A percentile compares a stretch with the other conserved stretches of the same genome.
These are phyloP conservation scores for Lethenteron camtschaticum DNA, from an alignment of 2,113 vertebrate genomes.

Conservation along the genomic window DNA sequence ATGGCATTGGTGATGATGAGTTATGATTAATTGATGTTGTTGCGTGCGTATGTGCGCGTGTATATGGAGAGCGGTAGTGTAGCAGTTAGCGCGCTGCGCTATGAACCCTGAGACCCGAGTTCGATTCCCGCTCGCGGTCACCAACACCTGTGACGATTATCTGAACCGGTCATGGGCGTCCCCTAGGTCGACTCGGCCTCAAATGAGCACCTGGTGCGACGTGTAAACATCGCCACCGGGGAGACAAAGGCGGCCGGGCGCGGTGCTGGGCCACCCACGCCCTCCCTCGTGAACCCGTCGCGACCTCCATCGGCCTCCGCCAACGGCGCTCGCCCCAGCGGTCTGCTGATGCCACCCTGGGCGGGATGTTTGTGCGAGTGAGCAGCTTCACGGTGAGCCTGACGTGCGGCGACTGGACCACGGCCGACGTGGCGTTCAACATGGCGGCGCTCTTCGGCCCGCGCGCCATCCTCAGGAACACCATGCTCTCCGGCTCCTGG, in stretches of 20 bases:
- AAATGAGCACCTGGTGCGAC: constrained; percentile 13
- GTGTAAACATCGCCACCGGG: neutral
- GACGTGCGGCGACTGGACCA: constrained; percentile 52
- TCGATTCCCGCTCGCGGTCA: no score
- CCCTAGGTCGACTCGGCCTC: no score
- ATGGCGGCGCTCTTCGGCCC: constrained; percentile 65
- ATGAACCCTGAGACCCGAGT: no score
- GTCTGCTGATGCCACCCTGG: neutral
- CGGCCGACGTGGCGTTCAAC: constrained; percentile 65
- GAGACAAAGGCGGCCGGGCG: neutral
- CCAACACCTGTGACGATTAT: no score
- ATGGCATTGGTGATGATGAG: no score
- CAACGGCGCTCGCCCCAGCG: neutral
- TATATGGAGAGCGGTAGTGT: no score
- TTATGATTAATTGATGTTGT: no score
- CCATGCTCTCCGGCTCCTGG: constrained; percentile 60
- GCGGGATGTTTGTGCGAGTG: neutral
- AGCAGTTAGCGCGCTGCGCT: no score
- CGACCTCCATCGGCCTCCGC: neutral
- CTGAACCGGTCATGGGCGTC: no score
- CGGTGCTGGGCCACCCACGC: neutral
- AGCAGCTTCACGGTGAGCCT: constrained; percentile 71
- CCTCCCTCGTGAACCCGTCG: neutral
- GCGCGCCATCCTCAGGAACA: constrained; percentile 61
- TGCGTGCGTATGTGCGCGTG: no score